Conservation (phyloP, 1,140 invertebrate species). For the Neodiprion fabricii region DNA sequence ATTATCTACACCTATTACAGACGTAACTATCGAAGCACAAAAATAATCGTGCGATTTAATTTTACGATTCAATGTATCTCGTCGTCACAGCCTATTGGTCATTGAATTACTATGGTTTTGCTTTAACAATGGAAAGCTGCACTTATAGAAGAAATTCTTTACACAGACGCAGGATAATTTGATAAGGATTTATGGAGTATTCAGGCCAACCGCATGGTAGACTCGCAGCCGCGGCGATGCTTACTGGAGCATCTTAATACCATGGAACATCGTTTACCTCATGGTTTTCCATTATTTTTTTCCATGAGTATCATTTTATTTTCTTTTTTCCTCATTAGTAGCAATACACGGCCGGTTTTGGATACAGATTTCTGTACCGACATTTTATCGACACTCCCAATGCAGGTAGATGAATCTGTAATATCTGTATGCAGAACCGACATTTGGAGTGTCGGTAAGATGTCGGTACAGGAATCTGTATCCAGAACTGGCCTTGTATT, state of each 20-base stretch:
- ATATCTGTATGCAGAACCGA: no score
- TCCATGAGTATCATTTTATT: not conserved
- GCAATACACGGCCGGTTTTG: not conserved
- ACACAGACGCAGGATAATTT: not conserved
- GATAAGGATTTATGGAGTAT: not conserved
- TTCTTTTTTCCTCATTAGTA: not conserved
- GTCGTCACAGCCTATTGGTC: conserved; percentile 2
- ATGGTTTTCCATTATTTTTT: not conserved
- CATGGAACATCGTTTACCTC: not conserved
- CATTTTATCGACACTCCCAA: no score
- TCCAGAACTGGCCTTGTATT: no score
- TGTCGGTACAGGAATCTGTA: no score
- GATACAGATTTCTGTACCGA: no score
- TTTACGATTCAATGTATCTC: not conserved
- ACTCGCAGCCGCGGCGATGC: not conserved
- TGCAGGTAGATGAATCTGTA: no score
- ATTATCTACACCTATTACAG: no score
- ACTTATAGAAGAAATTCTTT: conserved; percentile 15
- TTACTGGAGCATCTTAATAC: conserved; percentile 13
- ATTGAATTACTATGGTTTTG: conserved; percentile 31
- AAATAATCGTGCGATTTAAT: not conserved
- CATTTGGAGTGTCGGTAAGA: no score
- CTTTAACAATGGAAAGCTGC: conserved; percentile 34
- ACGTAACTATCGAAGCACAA: not conserved
- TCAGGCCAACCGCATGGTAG: not conserved